Base-by-base conservation (phyloP, 2,113 vertebrate genomes). In the Mola mola region DNA sequence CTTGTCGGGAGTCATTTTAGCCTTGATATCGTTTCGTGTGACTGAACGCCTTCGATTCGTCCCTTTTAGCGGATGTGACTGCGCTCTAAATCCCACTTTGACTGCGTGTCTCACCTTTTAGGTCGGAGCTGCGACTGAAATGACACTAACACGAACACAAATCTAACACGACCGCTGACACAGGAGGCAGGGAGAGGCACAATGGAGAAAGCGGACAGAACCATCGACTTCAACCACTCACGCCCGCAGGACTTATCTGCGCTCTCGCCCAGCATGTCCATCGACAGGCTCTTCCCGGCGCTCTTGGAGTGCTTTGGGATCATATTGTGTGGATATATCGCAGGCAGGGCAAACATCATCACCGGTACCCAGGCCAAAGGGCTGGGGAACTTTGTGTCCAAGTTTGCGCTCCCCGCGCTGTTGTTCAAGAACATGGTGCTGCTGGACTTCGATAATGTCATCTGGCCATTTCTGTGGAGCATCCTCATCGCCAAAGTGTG, bases 351-450 rank as follows among this genome's bases (percentile, higher is more conserved):
- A 37, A 94, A 95, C 81, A 87, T 97, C 55, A 98, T 99, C 79
- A 96, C 95, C 6, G 83, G 94, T 21, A 94, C 92, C 17, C 96
- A 98, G 86, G 94, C 96, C 41, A 97, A 95, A 91, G 96, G 97
- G 65, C 76, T 99, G 60, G 96, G 97, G 58, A 96, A 94, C 75
- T 99, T 97, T 76, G 97, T 98, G 71, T 98, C 96, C 13, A 95
- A 93, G 72, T 99, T 99, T 90, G 97, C 97, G 42, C 95, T 99
- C 40, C 96, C 97, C 0, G 97, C 96, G 12, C 87, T 99, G 36
- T 87, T 99, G 41, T 99, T 96, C 77, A 98, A 98, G 91, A 99
- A 98, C 81, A 99, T 99, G 97, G 97, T 99, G 26, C 84, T 95
- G 68, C 87, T 99, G 88, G 94, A 99, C 85, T 98, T 99, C 73